phyloP scores from a whole-genome alignment of 2,113 vertebrate genomes.

The Sphaerodactylus townsendi region DNA sequence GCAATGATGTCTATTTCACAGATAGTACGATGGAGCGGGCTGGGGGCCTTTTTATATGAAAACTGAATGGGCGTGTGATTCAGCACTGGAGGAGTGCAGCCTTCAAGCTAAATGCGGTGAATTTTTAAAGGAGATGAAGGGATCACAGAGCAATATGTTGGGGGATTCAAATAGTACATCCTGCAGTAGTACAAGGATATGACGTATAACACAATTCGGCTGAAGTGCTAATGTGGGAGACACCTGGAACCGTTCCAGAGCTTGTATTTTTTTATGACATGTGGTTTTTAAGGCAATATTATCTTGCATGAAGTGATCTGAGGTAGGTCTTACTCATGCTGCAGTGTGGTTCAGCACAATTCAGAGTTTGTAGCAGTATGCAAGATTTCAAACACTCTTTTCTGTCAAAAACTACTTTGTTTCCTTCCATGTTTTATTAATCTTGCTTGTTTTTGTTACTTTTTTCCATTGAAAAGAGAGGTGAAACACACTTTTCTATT shows the following conservation, averaged over 20 bases:
- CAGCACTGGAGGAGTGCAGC: background rate
- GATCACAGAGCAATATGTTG: background rate
- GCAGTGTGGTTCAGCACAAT: background rate
- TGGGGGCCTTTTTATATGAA: background rate
- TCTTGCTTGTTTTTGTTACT: no score
- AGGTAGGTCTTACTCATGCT: background rate
- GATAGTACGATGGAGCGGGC: background rate
- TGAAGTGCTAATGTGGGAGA: background rate
- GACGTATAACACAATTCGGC: background rate
- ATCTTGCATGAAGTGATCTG: background rate
- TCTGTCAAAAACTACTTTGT: no score
- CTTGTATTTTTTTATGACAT: background rate
- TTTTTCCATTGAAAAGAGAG: no score
- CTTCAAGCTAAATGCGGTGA: no score
- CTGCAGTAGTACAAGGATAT: background rate
- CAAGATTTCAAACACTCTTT: no score
- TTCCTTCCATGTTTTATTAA: no score
- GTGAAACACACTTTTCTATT: no score
- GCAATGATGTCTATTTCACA: background rate
- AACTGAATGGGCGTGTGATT: background rate
- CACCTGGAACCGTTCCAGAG: background rate
- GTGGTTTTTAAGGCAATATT: background rate
- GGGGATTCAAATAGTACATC: background rate
- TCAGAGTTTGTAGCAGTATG: background rate
- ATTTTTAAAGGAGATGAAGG: background rate